Evolutionary conservation across 2,888 invertebrate genomes (phyloP), one percentile per base, ranked within the genome.

Genomic region (Fragum fragum): DNA sequence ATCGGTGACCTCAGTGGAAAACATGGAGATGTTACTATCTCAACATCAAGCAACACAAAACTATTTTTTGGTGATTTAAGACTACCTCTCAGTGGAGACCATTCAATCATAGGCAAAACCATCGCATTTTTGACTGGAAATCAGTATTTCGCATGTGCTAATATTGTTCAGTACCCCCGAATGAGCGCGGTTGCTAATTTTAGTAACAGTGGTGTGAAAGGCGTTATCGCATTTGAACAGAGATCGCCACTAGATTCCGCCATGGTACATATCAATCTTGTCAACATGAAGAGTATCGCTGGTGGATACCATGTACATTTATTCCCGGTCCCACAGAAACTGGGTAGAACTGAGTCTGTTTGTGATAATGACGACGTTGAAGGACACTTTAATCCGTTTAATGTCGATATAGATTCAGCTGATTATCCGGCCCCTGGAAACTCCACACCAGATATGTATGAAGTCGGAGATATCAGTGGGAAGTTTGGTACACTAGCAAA

Each of bases 391-490:
- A 98, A 98, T 95, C 98, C 98, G 0, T 96, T 94, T 79, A 90
- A 91, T 71, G 94, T 94, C 16, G 89, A 92, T 73, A 85, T 92
- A 14, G 91, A 88, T 11, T 96, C 89, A 63, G 92, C 29, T 23
- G 63, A 93, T 1, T 84, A 94, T 26, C 91, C 92, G 0, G 11
- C 79, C 0, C 71, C 90, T 1, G 94, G 91, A 1, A 96, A 96
- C 89, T 97, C 97, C 47, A 97, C 97, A 0, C 97, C 97, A 93
- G 98, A 99, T 94, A 97, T 97, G 94, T 99, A 98, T 92, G 96
- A 98, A 0, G 95, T 98, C 2, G 99, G 99, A 0, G 98, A 98
- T 93, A 95, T 99, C 11, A 97, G 97, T 72, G 98, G 98, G 23
- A 99, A 98, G 95, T 96, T 97, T 93, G 98, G 98, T 0, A 95